These are phyloP conservation scores for Eurypyga helias DNA, from an alignment of 2,113 vertebrate species.

Conservation along the genomic window DNA sequence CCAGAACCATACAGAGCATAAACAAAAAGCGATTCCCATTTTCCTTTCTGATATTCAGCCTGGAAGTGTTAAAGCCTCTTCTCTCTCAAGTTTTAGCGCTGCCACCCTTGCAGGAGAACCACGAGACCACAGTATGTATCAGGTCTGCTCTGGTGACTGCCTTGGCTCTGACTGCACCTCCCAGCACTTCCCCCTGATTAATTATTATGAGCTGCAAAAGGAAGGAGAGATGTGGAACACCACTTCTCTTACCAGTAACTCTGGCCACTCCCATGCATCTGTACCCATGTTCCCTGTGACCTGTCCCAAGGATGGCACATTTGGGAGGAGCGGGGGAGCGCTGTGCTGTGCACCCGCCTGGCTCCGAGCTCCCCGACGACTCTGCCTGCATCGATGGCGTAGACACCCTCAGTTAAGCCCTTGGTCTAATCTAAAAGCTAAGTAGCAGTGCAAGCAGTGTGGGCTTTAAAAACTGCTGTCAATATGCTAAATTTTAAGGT, in stretches of 20 bases:
- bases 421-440: not conserved
- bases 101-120: not conserved
- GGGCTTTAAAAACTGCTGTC: not conserved
- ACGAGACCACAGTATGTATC: not conserved
- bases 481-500: not conserved
- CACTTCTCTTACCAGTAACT: not conserved
- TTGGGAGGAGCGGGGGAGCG: not conserved
- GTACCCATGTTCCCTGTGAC: not conserved
- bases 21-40: not conserved
- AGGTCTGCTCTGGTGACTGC: not conserved
- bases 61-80: not conserved
- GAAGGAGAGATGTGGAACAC: not conserved
- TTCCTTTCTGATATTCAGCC: not conserved
- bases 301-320: not conserved
- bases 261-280: not conserved
- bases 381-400: not conserved
- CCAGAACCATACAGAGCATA: accelerated
- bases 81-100: not conserved
- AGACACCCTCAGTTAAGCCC: not conserved
- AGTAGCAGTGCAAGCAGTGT: not conserved
- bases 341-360: not conserved
- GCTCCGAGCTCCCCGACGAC: not conserved
- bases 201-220: not conserved
- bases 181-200: not conserved
- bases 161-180: not conserved